phyloP scores from a whole-genome alignment of 2,113 vertebrate genomes.

The Philantomba maxwellii region DNA sequence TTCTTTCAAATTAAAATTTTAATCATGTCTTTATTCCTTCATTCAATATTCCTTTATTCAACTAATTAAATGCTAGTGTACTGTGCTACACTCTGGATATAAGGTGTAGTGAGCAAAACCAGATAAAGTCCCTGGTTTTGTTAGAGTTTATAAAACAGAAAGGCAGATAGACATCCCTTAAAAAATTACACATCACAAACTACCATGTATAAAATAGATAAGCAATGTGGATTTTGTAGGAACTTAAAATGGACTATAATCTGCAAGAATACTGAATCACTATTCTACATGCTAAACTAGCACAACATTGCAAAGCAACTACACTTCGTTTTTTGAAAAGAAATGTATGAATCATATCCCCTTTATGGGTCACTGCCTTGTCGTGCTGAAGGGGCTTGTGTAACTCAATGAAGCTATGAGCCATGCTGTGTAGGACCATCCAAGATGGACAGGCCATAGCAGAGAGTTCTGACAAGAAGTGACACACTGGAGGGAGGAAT shows the following conservation, averaged over 20 bases:
- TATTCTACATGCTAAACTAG: not conserved
- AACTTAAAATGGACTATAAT: not conserved
- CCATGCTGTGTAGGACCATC: not conserved
- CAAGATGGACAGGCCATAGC: not conserved
- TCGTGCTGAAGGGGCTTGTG: not conserved
- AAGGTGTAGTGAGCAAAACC: not conserved
- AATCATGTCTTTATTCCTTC: not conserved
- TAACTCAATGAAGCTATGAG: not conserved
- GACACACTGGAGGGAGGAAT: not conserved
- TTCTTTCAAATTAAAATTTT: not conserved
- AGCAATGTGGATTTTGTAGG: not conserved
- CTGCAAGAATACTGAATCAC: not conserved
- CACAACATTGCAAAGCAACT: not conserved
- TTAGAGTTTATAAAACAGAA: not conserved
- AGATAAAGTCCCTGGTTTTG: not conserved
- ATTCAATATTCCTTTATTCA: not conserved
- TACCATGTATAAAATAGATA: not conserved
- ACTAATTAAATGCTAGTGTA: not conserved
- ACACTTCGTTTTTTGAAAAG: not conserved
- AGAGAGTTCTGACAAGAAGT: not conserved
- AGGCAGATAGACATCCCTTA: not conserved
- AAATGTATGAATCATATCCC: not conserved
- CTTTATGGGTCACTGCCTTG: not conserved
- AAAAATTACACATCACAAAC: not conserved
- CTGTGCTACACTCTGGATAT: not conserved